These are phyloP conservation scores for Pterocles gutturalis DNA, from an alignment of 2,113 vertebrate genomes.

Conservation along the genomic window DNA sequence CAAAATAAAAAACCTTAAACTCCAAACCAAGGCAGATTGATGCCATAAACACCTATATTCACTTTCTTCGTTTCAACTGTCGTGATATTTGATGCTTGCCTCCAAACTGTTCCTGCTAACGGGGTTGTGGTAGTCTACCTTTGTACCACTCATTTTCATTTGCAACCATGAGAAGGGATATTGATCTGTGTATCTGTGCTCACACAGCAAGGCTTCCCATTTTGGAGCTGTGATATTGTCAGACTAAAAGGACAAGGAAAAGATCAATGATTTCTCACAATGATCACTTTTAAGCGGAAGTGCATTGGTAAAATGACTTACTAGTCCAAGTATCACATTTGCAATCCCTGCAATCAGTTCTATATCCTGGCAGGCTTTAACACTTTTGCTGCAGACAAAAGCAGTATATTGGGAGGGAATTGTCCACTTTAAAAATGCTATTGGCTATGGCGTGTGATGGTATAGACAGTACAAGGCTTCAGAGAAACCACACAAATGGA, in stretches of 20 bases:
- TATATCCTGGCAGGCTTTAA: not conserved
- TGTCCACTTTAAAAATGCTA: not conserved
- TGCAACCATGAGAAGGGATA: conserved; percentile 44
- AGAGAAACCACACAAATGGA: not conserved
- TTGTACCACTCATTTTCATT: conserved; percentile 45
- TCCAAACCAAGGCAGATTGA: not conserved
- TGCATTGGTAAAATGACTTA: conserved; percentile 30
- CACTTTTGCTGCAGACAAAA: not conserved
- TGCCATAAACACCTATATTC: not conserved
- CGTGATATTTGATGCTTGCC: not conserved
- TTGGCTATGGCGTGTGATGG: not conserved
- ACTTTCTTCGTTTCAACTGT: not conserved
- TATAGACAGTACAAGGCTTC: not conserved
- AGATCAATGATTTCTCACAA: conserved; percentile 63
- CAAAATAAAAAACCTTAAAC: not conserved
- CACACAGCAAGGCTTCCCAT: conserved; percentile 56
- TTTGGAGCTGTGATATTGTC: conserved; percentile 60
- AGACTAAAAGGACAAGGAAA: conserved; percentile 8
- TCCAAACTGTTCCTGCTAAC: not conserved
- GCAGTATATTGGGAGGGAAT: not conserved
- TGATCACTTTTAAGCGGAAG: conserved; percentile 33
- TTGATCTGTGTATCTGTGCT: conserved; percentile 62
- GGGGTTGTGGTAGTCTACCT: not conserved
- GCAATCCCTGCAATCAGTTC: not conserved
- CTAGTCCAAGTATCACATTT: not conserved